A percentile compares a stretch with the other conserved stretches of the same genome.
These are phyloP conservation scores for Deilephila elpenor DNA, from an alignment of 2,888 invertebrate genomes.

Conservation along the genomic window DNA sequence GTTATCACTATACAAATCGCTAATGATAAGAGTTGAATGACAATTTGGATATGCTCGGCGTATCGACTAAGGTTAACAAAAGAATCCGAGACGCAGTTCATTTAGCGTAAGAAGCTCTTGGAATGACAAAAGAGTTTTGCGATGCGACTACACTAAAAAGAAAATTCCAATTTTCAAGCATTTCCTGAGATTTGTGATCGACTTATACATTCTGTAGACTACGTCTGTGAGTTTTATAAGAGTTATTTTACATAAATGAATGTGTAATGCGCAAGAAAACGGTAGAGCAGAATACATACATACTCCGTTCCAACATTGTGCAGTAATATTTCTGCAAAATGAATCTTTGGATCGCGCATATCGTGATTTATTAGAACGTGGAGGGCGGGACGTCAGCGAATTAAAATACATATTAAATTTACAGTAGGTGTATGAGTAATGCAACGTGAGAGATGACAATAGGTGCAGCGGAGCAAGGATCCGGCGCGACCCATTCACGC, in stretches of 20 bases:
- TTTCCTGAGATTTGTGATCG: constrained; percentile 32
- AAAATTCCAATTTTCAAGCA: constrained; percentile 23
- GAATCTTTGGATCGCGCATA: constrained; percentile 6
- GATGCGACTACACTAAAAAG: not conserved
- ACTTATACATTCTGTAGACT: constrained; percentile 24
- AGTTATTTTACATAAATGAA: constrained; percentile 31
- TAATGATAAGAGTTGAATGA: not conserved
- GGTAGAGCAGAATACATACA: constrained; percentile 1
- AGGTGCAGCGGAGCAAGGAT: constrained; percentile 72
- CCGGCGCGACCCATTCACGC: constrained; percentile 75
- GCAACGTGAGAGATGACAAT: constrained; percentile 76
- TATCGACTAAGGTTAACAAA: not conserved
- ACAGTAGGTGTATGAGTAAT: constrained; percentile 41
- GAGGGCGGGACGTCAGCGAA: constrained; percentile 1
- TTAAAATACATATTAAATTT: constrained; percentile 27
- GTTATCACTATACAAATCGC: not conserved
- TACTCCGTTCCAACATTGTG: constrained; percentile 1
- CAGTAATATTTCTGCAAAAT: constrained; percentile 4
- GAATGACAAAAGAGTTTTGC: not conserved
- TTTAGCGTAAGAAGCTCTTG: not conserved
- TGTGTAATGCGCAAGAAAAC: constrained; percentile 19
- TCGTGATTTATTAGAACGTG: constrained; percentile 18
- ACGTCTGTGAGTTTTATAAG: constrained; percentile 25
- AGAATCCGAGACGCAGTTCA: constrained; percentile 4
- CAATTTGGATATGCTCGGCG: not conserved